phyloP scores from a whole-genome alignment of 1,140 invertebrate species.

The Anthonomus grandis region DNA sequence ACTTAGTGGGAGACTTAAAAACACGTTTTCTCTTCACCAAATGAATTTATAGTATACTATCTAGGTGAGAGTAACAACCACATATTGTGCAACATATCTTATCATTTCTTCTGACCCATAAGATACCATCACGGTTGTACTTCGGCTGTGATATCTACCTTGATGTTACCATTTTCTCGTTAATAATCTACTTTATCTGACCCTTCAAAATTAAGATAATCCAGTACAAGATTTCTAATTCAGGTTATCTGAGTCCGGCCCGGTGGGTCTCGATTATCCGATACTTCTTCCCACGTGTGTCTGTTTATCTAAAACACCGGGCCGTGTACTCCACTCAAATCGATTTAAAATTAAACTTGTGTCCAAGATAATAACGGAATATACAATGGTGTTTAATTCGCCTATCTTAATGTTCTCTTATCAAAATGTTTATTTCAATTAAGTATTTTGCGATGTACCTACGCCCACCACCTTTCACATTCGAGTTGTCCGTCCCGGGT shows the following conservation, averaged over 20 bases:
- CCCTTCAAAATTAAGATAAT: conserved; percentile 29
- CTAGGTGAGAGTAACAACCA: no score
- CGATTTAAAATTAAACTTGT: conserved; percentile 48
- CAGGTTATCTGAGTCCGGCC: conserved; percentile 18
- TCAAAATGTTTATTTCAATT: conserved; percentile 48
- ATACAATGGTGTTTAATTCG: conserved; percentile 40
- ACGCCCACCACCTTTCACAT: conserved; percentile 30
- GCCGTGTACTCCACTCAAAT: conserved; percentile 40
- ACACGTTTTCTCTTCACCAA: no score
- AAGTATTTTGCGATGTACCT: conserved; percentile 45
- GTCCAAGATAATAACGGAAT: conserved; percentile 40
- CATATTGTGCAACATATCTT: no score
- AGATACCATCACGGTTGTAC: conserved; percentile 2
- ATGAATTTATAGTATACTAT: no score
- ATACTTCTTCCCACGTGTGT: conserved; percentile 21
- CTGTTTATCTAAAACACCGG: conserved; percentile 27
- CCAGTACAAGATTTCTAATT: conserved; percentile 27
- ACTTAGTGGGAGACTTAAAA: no score
- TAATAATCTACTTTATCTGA: conserved; percentile 19
- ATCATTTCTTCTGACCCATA: not conserved
- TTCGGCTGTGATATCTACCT: not conserved
- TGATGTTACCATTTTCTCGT: conserved; percentile 10
- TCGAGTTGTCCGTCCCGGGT: conserved; percentile 16
- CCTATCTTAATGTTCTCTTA: conserved; percentile 46
- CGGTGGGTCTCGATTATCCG: conserved; percentile 19